Conservation (phyloP, 2,113 vertebrate species). For the Reinhardtius hippoglossoides region DNA sequence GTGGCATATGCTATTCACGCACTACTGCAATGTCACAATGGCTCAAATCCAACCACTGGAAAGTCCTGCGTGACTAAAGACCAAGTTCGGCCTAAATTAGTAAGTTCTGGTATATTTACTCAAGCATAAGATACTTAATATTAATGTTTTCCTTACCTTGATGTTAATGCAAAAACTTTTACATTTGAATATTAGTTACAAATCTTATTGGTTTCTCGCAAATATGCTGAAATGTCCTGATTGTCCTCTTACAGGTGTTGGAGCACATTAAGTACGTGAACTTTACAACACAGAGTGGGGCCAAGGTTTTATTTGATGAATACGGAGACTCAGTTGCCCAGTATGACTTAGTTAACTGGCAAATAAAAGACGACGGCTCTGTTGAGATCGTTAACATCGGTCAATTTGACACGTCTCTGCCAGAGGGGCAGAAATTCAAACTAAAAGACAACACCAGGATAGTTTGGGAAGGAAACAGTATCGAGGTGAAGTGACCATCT, state of each 20-base stretch:
- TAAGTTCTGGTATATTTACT: constrained; percentile 25
- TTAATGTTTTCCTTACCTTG: neutral
- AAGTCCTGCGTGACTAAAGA: constrained; percentile 63
- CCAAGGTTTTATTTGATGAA: constrained; percentile 77
- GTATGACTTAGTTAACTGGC: constrained; percentile 84
- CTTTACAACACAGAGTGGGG: constrained; percentile 72
- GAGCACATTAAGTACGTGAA: constrained; percentile 74
- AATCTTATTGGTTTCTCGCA: neutral
- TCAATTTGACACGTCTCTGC: constrained; percentile 67
- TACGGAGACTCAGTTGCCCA: constrained; percentile 75
- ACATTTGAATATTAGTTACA: neutral
- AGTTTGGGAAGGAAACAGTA: constrained; percentile 63
- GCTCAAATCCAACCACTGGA: constrained; percentile 66
- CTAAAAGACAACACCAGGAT: constrained; percentile 52
- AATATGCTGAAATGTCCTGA: neutral
- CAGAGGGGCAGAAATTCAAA: constrained; percentile 51
- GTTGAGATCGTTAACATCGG: constrained; percentile 69
- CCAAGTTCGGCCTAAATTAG: constrained; percentile 61
- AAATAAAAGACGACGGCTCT: constrained; percentile 64
- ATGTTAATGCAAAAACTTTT: neutral
- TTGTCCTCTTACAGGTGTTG: constrained; percentile 64
- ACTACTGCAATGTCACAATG: constrained; percentile 68
- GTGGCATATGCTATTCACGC: constrained; percentile 69
- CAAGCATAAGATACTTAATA: neutral
- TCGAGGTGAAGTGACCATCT: constrained; percentile 42